Conservation (phyloP, 2,797 vertebrate species). For the Apogon hyalosoma region DNA sequence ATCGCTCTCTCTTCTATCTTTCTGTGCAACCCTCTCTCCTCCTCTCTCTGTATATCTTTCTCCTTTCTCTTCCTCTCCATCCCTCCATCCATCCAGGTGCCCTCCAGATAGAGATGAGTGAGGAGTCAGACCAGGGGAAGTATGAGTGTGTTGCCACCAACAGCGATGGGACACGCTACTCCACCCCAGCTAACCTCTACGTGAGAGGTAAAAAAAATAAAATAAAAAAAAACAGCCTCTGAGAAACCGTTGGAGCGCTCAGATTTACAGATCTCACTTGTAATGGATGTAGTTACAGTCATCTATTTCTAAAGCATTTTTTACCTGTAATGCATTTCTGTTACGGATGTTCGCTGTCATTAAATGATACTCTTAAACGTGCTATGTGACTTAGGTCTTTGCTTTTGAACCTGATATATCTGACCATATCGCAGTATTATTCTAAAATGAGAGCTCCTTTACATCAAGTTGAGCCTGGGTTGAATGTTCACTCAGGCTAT, state of each 20-base stretch:
- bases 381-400: constrained; percentile 33
- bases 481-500: constrained; percentile 51
- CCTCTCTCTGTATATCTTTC: constrained; percentile 36
- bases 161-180: constrained; percentile 98
- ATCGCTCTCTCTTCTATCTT: constrained; percentile 55
- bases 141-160: constrained; percentile 99
- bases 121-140: constrained; percentile 99
- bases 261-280: background rate
- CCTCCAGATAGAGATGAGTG: constrained; percentile 98
- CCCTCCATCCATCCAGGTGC: constrained; percentile 91
- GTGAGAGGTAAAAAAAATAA: constrained; percentile 91
- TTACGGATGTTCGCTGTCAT: constrained; percentile 17
- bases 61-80: constrained; percentile 74
- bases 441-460: constrained; percentile 29
- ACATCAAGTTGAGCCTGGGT: constrained; percentile 22
- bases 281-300: constrained; percentile 13
- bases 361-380: background rate
- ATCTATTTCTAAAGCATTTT: constrained; percentile 9
- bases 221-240: background rate
- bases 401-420: constrained; percentile 11
- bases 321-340: background rate
- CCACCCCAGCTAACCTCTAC: constrained; percentile 98
- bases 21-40: constrained; percentile 59
- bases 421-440: constrained; percentile 21
- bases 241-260: constrained; percentile 8